phyloP scores from a whole-genome alignment of 2,797 vertebrate genomes.

The Uromys caudimaculatus region DNA sequence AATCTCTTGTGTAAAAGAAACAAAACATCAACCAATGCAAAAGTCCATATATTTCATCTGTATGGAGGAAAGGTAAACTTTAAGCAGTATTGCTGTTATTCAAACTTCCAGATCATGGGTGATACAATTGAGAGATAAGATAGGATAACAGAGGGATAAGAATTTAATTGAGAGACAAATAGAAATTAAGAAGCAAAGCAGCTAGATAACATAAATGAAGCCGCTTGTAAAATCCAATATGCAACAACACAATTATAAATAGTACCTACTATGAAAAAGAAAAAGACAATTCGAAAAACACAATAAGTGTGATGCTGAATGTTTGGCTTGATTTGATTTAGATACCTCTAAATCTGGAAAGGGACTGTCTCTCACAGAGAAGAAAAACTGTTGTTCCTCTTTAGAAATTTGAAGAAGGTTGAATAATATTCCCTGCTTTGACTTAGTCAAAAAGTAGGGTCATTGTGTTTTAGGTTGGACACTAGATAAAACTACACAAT shows the following conservation, averaged over 20 bases:
- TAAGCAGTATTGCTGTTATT: constrained; percentile 55
- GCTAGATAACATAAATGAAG: constrained; percentile 5
- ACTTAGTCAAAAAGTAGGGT: not conserved
- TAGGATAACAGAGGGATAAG: constrained; percentile 45
- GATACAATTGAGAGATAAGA: constrained; percentile 51
- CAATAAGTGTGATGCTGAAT: not conserved
- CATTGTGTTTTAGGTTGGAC: not conserved
- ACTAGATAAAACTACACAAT: not conserved
- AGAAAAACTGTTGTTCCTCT: not conserved
- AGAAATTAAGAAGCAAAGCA: constrained; percentile 55
- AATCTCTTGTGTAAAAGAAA: constrained; percentile 41
- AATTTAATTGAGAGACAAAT: constrained; percentile 65
- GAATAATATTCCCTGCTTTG: not conserved
- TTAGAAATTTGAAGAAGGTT: not conserved
- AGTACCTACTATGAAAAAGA: not conserved
- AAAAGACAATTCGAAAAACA: constrained; percentile 5
- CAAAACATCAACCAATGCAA: constrained; percentile 30
- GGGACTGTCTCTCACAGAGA: no score
- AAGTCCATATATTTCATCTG: constrained; percentile 14
- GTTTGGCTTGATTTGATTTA: no score
- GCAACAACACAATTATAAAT: not conserved
- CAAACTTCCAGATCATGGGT: constrained; percentile 58
- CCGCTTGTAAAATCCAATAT: constrained; percentile 52
- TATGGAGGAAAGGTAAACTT: constrained; percentile 46
- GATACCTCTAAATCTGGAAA: no score